Evolutionary conservation across 2,113 vertebrate species (phyloP), one percentile per base, ranked within the genome.

Genomic region (Neodon shergylaensis): DNA sequence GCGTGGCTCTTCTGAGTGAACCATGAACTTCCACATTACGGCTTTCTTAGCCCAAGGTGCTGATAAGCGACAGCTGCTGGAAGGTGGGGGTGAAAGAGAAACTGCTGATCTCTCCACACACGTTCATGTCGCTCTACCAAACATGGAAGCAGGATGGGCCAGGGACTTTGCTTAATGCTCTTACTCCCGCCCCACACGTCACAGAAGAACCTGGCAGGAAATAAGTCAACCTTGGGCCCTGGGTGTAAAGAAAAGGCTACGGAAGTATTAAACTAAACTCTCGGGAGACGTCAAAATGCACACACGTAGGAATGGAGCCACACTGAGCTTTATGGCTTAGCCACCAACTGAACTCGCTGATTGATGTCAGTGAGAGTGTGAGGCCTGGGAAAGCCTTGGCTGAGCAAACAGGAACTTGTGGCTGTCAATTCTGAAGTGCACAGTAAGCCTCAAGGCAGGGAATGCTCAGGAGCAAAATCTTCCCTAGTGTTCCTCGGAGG

Each of bases 61-160:
- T 77, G 16, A 84, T 49, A 63, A 70, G 33, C 72, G 49, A 36
- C 1, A 16, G 44, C 33, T 31, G 68, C n/a, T 1, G 1, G 68
- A 54, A 4, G 39, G 1, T 0, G 10, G 4, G 1, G 19, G 11
- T 31, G 31, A 82, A 47, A n/a, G n/a, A 42, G 26, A 31, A 19
- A n/a, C 9, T 33, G 0, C 14, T 3, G 12, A 79, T 9, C 39
- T 78, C 52, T 33, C 92, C 49, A 33, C 17, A 36, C 14, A 3
- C 0, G 3, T 14, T 19, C 44, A 63, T 24, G 6, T 44, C 13
- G 8, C 33, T 44, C 76, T 54, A 31, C 19, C 79, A 31, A 39
- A 39, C 36, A 58, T 9, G 17, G 63, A 44, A 44, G 13, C 2
- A 6, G 31, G 14, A 9, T 17, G 12, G 2, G 54, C 65, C 26